Base-by-base conservation (phyloP, 1,140 invertebrate species). In the Physella acuta region DNA sequence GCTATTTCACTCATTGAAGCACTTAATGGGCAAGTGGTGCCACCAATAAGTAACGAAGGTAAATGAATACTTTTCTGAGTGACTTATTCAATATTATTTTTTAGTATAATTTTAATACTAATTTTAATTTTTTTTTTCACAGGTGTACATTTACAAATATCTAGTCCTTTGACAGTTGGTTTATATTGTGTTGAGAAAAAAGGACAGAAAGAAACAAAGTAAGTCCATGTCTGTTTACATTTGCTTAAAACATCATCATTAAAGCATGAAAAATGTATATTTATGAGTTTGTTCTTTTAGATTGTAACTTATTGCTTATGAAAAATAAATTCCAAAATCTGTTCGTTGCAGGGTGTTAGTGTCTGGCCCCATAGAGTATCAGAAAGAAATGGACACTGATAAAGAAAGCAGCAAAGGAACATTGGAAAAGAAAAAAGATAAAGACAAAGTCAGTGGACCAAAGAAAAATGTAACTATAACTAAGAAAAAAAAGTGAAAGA, bases 1-100 rank as follows among this genome's bases (percentile, higher is more conserved):
- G 91, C 94, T 26, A 92, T 99, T 53, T 94, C 95, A 0, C 86
- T 99, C n/a, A 93, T 98, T 67, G 97, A 99, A 87, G 97, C 97
- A 5, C 86, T 99, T n/a, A 99, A 99, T 88, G 97, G 97, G 0
- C 95, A 75, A 58, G 68, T 71, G 51, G 71, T 71, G 24, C 69
- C 73, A 33, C 71, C 65, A 3, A 37, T 68, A 26, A 68, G 28
- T 44, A 59, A 20, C 31, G 65, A 68, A 59, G 65, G 65, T 68
- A 44, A 31, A 11, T 8, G 8, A 11, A 8, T 20, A 44, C 8
- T 20, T 44, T 44, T 44, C 20, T 44, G 20, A 56, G 26, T 56
- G 53, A 11, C 53, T 20, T 56, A 11, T 44, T 8, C 26, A 55
- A 5, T 55, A 55, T 55, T 24, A n/a, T 24, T 14, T 20, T 55